Evolutionary conservation across 1,140 invertebrate genomes (phyloP).

Genomic region (Drosophila melanica): DNA sequence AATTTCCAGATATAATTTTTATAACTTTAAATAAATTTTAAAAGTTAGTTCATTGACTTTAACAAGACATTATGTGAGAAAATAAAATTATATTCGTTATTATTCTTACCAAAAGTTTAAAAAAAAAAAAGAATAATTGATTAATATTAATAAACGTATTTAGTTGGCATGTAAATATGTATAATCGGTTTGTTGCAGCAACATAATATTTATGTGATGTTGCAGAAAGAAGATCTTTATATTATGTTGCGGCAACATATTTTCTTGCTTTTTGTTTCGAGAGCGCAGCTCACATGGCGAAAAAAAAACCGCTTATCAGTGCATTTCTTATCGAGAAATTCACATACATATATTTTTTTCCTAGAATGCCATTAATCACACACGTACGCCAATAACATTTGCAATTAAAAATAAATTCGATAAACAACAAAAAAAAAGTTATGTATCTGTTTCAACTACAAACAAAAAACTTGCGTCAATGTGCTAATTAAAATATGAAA

Average conservation of each 20-base stretch:
- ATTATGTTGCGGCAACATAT: constrained; percentile 3
- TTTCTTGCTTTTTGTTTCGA: neutral
- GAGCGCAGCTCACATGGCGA: neutral
- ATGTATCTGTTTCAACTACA: constrained; percentile 16
- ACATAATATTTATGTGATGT: neutral
- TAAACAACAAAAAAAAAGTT: constrained; percentile 25
- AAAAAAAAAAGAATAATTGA: too few species aligned
- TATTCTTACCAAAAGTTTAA: too few species aligned
- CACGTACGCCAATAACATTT: constrained; percentile 26
- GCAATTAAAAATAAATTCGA: constrained; percentile 39
- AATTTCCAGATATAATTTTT: too few species aligned
- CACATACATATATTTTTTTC: neutral
- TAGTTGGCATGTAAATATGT: neutral
- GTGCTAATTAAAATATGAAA: constrained; percentile 36
- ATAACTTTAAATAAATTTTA: too few species aligned
- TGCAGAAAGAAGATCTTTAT: neutral
- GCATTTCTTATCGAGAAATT: constrained; percentile 16
- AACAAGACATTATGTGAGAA: too few species aligned
- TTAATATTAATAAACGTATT: neutral
- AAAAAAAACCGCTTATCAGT: constrained; percentile 2
- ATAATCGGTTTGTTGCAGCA: neutral
- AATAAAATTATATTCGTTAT: too few species aligned
- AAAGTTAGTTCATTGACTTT: too few species aligned
- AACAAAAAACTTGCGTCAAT: constrained; percentile 9
- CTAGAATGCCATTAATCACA: constrained; percentile 14